Evolutionary conservation across 2,888 invertebrate genomes (phyloP), one percentile per base, ranked within the genome.

Genomic region (Tachystola acroxantha): DNA sequence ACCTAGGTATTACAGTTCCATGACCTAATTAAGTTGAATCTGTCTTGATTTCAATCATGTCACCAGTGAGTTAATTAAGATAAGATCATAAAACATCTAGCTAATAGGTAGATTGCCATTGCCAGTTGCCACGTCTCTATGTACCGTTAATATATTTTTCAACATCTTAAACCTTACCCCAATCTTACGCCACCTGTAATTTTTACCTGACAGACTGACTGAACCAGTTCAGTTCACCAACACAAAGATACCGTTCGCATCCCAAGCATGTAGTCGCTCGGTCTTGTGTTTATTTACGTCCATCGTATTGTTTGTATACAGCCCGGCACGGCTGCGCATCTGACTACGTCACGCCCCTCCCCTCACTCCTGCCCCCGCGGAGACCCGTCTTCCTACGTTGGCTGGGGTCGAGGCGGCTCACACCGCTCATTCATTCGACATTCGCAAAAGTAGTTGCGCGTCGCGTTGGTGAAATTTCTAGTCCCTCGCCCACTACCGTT

Each of bases 241-340:
- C 70, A 74, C 77, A 80, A 57, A 76, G 78, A 77, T 73, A 82
- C 65, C 70, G 70, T 73, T 75, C 71, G 61, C 63, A 64, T n/a
- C n/a, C 60, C 69, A 68, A 56, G 60, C 67, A 62, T 61, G 66
- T 67, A 36, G 34, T 36, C 16, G 59, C 69, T 70, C 70, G 62
- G 64, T 69, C 77, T 76, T 71, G 74, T 86, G 85, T 86, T 86
- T 86, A 86, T 86, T 86, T 86, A 86, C 86, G 86, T 86, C 85
- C 85, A 68, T 69, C 77, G 84, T 82, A 84, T 86, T 85, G 85
- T 86, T 86, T 86, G 86, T 86, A 86, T 81, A 86, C 86, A 86
- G 78, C 74, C 82, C 82, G 84, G 82, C 80, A 76, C 81, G 82
- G 73, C 81, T 86, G 86, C 86, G 86, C 86, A 85, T 80, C 79